Base-by-base conservation (phyloP, 2,888 invertebrate species). In the Rhamnusium bicolor region DNA sequence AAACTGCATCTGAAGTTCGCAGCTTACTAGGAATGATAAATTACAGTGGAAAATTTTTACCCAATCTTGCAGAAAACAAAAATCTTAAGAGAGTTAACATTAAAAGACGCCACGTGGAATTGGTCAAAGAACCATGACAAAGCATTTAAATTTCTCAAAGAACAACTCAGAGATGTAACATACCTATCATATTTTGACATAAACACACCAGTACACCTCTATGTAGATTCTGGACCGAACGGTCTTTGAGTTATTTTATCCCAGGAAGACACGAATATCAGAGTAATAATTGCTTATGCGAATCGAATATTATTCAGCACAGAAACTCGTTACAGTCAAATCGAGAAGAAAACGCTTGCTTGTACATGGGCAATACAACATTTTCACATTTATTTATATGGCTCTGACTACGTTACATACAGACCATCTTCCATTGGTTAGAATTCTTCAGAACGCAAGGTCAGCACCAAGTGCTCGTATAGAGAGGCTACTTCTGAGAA, bases 161-260 rank as follows among this genome's bases (percentile, higher is more conserved):
- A 32, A 46, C 40, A 65, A 51, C 27, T 65, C 14, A 12, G 14
- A 10, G 18, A 71, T 10, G 16, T 46, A 12, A 46, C 46, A 4
- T 47, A 56, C 7, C 32, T 58, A 21, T 19, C 68, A 6, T 68
- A 60, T 46, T 68, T 46, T 24, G 68, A 68, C n/a, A 65, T 56
- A n/a, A 63, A 69, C n/a, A 69, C 65, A 46, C 19, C 27, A 49
- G 72, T 62, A 19, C 61, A 72, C 19, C 49, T 74, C 16, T 56
- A 62, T 61, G 75, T 72, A n/a, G 75, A 69, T 53, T 72, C 75
- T 10, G 75, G 72, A 16, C 72, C 75, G 8, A 14, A n/a, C 7
- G 69, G 72, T 18, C 47, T 75, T 29, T 72, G 75, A 19, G 70
- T 70, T 14, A 24, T 24, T 6, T 24, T 24, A 6, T 24, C 24